Evolutionary conservation across 2,113 vertebrate species (phyloP).

Genomic region (Bos indicus): DNA sequence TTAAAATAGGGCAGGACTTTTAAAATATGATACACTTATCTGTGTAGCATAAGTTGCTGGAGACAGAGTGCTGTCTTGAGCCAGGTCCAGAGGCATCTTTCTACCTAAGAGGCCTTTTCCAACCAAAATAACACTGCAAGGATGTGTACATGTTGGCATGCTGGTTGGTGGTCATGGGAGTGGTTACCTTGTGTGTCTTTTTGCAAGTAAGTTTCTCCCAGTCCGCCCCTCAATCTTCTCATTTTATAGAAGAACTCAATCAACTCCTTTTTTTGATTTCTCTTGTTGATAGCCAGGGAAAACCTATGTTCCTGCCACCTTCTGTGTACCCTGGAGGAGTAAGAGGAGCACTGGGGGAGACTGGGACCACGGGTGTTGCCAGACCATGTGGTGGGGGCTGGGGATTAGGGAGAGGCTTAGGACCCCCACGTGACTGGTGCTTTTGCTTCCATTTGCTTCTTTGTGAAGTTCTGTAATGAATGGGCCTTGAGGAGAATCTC

Average conservation of each 20-base stretch:
- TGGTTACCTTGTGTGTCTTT: not conserved
- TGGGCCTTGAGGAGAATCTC: not conserved
- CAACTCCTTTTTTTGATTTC: not conserved
- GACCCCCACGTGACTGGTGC: not conserved
- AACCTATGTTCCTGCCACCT: not conserved
- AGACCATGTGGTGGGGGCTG: not conserved
- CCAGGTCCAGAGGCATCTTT: not conserved
- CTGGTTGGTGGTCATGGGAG: not conserved
- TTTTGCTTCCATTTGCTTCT: not conserved
- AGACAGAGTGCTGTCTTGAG: not conserved
- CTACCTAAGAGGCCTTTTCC: not conserved
- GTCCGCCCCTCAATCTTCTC: not conserved
- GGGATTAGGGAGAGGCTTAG: not conserved
- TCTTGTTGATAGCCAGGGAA: not conserved
- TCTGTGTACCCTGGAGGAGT: not conserved
- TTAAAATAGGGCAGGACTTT: not conserved
- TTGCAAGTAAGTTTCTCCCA: not conserved
- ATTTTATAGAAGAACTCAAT: not conserved
- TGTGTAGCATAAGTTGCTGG: not conserved
- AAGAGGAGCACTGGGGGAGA: not conserved
- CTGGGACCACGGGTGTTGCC: not conserved
- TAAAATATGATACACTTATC: not conserved
- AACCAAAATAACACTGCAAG: not conserved
- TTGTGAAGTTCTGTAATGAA: not conserved
- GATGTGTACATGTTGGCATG: not conserved